Percentiles rank a stretch among this genome's conserved stretches.
Conservation (phyloP, 2,797 vertebrate genomes). For the Amazonetta brasiliensis region DNA sequence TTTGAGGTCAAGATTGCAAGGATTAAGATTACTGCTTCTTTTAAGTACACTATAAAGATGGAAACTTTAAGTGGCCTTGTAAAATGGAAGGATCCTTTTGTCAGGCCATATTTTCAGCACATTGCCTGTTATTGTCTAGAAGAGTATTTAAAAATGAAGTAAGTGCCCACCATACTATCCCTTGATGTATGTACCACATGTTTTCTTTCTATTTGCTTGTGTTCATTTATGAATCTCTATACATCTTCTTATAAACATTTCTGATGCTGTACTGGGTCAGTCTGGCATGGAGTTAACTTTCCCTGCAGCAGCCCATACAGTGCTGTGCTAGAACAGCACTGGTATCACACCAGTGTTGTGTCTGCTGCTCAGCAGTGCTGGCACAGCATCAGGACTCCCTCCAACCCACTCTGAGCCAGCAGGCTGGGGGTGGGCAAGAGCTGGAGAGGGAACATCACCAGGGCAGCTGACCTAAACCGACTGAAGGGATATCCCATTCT, state of each 20-base stretch:
- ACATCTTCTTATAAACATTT: neutral
- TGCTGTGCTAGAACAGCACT: too few relatives aligned
- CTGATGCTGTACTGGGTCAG: too few relatives aligned
- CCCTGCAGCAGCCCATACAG: too few relatives aligned
- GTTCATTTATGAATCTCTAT: neutral
- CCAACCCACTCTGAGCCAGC: too few relatives aligned
- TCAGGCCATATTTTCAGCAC: constrained; percentile 34
- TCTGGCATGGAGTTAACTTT: too few relatives aligned
- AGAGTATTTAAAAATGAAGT: neutral
- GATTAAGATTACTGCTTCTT: constrained; percentile 44
- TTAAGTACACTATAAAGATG: constrained; percentile 13
- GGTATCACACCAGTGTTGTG: too few relatives aligned
- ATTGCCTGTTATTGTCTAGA: neutral
- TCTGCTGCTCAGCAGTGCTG: too few relatives aligned
- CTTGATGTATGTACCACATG: neutral
- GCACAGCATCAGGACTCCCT: too few relatives aligned
- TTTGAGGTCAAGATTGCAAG: constrained; percentile 13
- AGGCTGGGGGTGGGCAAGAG: too few relatives aligned
- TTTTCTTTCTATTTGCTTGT: neutral
- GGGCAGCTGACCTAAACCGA: too few relatives aligned
- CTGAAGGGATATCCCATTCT: too few relatives aligned
- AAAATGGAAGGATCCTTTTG: constrained; percentile 41
- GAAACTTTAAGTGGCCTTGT: constrained; percentile 37
- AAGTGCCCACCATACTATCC: neutral
- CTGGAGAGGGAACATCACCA: too few relatives aligned